These are phyloP conservation scores for Junco hyemalis DNA, from an alignment of 2,113 vertebrate genomes.

Conservation along the genomic window DNA sequence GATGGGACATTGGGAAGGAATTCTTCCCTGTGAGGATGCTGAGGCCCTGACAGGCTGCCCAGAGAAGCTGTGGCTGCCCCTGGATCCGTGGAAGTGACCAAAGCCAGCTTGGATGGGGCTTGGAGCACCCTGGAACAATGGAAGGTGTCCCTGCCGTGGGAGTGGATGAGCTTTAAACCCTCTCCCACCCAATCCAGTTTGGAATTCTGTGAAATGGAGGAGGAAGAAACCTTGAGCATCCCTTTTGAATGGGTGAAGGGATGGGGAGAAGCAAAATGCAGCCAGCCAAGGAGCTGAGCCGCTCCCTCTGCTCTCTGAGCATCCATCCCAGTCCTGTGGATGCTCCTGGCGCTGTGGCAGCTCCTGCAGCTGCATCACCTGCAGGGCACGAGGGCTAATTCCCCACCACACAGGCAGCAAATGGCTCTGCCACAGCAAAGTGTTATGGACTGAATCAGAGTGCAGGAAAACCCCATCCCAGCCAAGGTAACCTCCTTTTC, in stretches of 20 bases:
- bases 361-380: neutral
- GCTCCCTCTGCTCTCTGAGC: neutral
- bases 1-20: neutral
- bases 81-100: neutral
- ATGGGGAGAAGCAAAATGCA: neutral
- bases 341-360: neutral
- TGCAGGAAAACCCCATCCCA: neutral
- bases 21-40: rapidly evolving
- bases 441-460: conserved; percentile 27
- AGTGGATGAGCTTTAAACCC: neutral
- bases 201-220: neutral
- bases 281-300: neutral
- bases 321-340: rapidly evolving
- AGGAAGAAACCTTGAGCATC: neutral
- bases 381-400: neutral
- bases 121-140: rapidly evolving
- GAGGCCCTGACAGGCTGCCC: neutral
- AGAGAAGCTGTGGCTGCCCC: neutral
- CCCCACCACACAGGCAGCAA: neutral
- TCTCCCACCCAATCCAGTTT: neutral
- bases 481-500: conserved; percentile 61
- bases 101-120: rapidly evolving
- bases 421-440: neutral
- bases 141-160: neutral
- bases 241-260: rapidly evolving